Base-by-base conservation (phyloP, 2,113 vertebrate species). In the Lamprotornis superbus region DNA sequence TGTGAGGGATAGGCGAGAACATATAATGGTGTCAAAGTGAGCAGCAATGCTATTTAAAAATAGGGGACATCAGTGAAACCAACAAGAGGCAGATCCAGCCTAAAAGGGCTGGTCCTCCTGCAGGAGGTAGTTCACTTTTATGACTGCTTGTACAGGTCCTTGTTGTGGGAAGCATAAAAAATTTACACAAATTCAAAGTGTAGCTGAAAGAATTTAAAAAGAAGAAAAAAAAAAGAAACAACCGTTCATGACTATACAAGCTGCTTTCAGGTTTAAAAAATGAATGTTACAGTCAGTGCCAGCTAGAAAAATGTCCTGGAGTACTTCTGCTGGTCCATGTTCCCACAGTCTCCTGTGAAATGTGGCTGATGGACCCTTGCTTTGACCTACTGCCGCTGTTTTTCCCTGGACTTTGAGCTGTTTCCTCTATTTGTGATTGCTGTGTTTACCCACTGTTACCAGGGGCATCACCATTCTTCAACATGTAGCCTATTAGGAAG, bases 401-500 rank as follows among this genome's bases (percentile, higher is more conserved):
- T 23, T 59, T 47, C 31, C 39, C 22, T 53, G 71, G 63, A 57
- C 61, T 90, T 91, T 25, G 57, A 85, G 56, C 5, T 0, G 16
- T 61, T 92, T 77, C n/a, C 59, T 56, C 8, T 21, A 1, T 11
- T 44, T 35, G n/a, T 28, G 27, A 7, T 18, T 61, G 31, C 39
- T n/a, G 5, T 30, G 50, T 82, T 93, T 90, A 42, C 30, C n/a
- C n/a, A 6, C 27, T 18, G 15, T 11, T 57, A 73, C 33, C 30
- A 56, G 28, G 37, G n/a, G 52, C 44, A 24, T 39, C 16, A 19
- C 24, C 47, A 55, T 74, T 44, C 56, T 85, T 71, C 63, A 30
- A 15, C 33, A 3, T 0, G 1, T 19, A 25, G 31, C 5, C 0
- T 16, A 3, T 25, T 22, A 12, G 3, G 40, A 47, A 68, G 52